Conservation (phyloP, 2,113 vertebrate genomes). For the Eira barbara region DNA sequence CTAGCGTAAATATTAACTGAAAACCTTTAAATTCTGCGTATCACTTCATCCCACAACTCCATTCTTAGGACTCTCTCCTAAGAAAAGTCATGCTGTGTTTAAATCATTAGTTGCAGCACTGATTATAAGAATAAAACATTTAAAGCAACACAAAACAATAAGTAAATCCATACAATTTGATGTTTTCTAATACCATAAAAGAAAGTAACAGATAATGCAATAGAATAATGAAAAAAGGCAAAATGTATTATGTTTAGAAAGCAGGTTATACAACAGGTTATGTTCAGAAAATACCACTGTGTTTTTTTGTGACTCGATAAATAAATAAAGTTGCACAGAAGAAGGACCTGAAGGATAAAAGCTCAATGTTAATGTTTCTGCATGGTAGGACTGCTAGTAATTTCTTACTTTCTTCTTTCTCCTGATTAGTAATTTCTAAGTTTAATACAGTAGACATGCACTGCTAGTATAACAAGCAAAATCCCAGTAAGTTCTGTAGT, state of each 20-base stretch:
- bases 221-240: not conserved
- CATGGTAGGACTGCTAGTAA: not conserved
- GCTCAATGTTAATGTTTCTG: not conserved
- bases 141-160: not conserved
- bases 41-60: not conserved
- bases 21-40: not conserved
- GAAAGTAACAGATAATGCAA: not conserved
- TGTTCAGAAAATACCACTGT: not conserved
- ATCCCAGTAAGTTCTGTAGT: not conserved
- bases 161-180: not conserved
- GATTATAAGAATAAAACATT: not conserved
- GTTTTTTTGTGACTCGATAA: slow-evolving; percentile 9
- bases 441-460: not conserved
- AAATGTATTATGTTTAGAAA: not conserved
- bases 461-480: not conserved
- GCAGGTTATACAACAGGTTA: not conserved
- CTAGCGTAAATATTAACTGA: not conserved
- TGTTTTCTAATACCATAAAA: slow-evolving; percentile 4
- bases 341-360: not conserved
- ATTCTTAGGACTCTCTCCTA: not conserved
- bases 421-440: not conserved
- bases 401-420: not conserved
- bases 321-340: not conserved
- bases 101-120: not conserved
- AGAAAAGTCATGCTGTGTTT: not conserved